Percentiles rank a stretch among this genome's conserved stretches.
phyloP scores from a whole-genome alignment of 2,888 invertebrate genomes.

The Oligia latruncula region DNA sequence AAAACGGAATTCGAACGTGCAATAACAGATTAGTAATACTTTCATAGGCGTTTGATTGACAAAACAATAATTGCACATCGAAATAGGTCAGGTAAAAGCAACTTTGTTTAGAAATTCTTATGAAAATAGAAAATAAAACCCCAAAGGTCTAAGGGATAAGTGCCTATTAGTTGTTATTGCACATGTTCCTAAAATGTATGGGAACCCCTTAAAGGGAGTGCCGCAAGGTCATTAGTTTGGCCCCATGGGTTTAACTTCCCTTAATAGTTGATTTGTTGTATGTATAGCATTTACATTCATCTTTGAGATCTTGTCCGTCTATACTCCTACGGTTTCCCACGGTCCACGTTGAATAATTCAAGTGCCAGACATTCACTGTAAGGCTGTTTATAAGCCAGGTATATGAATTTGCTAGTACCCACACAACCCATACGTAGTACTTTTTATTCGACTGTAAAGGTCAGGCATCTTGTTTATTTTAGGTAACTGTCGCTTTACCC shows the following conservation, averaged over 20 bases:
- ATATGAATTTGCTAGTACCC: constrained; percentile 29
- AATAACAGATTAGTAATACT: constrained; percentile 38
- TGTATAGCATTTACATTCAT: constrained; percentile 11
- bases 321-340: constrained; percentile 47
- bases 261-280: background rate
- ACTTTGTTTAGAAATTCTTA: background rate
- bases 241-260: constrained; percentile 19
- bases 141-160: background rate
- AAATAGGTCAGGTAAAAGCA: background rate
- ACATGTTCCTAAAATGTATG: constrained; percentile 19
- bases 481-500: background rate
- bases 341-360: constrained; percentile 55
- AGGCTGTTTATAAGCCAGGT: constrained; percentile 40
- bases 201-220: constrained; percentile 9
- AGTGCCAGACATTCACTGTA: constrained; percentile 52
- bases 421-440: background rate
- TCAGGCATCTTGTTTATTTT: constrained; percentile 1
- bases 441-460: constrained; percentile 34
- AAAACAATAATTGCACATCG: background rate
- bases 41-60: constrained; percentile 39
- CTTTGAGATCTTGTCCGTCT: constrained; percentile 20
- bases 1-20: constrained; percentile 36
- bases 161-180: constrained; percentile 11
- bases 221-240: constrained; percentile 45
- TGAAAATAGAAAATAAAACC: constrained; percentile 2